phyloP scores from a whole-genome alignment of 2,797 vertebrate species.

The Eptatretus atami region DNA sequence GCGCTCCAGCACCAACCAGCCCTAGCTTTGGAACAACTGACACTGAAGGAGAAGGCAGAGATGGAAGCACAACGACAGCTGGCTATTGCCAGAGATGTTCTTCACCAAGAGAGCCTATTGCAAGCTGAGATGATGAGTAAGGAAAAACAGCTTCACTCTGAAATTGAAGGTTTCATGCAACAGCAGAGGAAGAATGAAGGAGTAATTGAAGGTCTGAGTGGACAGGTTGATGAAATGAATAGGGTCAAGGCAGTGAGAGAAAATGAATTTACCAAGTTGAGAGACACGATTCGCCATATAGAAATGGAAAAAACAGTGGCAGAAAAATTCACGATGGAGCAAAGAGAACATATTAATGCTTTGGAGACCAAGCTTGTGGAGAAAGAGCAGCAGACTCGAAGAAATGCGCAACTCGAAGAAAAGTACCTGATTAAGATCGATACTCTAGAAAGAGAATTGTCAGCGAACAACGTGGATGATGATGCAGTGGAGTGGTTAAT shows the following conservation, averaged over 20 bases:
- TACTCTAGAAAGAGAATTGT: background rate
- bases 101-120: background rate
- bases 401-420: background rate
- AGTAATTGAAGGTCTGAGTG: background rate
- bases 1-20: background rate
- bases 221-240: background rate
- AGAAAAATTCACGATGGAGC: background rate
- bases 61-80: background rate
- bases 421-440: constrained; percentile 1
- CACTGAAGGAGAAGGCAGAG: background rate
- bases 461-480: background rate
- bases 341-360: background rate
- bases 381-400: background rate
- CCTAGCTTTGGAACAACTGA: background rate
- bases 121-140: background rate
- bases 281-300: background rate
- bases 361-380: background rate
- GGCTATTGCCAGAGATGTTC: background rate
- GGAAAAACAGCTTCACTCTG: background rate
- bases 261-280: background rate
- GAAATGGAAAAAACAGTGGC: background rate
- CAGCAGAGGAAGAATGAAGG: background rate
- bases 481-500: too few relatives aligned
- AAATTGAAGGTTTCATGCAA: background rate
- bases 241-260: background rate